phyloP scores from a whole-genome alignment of 2,888 invertebrate species.

The Plebejus argus region DNA sequence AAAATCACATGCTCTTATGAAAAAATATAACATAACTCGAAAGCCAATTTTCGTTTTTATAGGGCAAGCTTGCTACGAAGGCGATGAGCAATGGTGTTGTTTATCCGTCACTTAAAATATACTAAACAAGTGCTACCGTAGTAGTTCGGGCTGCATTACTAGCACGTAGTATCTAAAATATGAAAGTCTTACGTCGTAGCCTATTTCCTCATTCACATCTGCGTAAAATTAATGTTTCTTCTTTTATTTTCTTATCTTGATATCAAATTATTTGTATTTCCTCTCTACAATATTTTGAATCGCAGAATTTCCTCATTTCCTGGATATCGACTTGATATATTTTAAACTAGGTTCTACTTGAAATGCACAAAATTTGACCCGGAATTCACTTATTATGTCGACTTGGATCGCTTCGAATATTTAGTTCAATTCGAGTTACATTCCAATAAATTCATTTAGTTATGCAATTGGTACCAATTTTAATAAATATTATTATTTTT shows the following conservation, averaged over 20 bases:
- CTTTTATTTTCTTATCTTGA: background rate
- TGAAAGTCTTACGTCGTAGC: background rate
- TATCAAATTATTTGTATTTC: background rate
- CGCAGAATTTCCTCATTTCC: background rate
- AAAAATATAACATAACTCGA: no score
- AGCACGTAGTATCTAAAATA: background rate
- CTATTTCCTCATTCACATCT: background rate
- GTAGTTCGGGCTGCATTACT: no score
- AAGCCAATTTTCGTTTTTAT: no score
- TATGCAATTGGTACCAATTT: background rate
- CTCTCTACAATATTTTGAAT: background rate
- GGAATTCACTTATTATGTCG: constrained; percentile 11
- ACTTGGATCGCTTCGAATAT: background rate
- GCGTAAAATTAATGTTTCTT: background rate
- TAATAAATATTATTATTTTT: background rate
- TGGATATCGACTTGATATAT: background rate
- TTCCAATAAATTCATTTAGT: background rate
- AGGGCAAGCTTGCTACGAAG: no score
- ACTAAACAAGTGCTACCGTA: no score
- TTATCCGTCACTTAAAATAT: no score
- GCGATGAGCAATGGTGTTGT: no score
- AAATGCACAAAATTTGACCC: constrained; percentile 12
- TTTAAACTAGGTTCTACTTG: background rate
- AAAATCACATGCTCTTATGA: no score
- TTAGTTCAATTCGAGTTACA: background rate